Percentiles rank a stretch among this genome's conserved stretches.
These are phyloP conservation scores for Drosophila paramelanica DNA, from an alignment of 2,888 invertebrate species.

Conservation along the genomic window DNA sequence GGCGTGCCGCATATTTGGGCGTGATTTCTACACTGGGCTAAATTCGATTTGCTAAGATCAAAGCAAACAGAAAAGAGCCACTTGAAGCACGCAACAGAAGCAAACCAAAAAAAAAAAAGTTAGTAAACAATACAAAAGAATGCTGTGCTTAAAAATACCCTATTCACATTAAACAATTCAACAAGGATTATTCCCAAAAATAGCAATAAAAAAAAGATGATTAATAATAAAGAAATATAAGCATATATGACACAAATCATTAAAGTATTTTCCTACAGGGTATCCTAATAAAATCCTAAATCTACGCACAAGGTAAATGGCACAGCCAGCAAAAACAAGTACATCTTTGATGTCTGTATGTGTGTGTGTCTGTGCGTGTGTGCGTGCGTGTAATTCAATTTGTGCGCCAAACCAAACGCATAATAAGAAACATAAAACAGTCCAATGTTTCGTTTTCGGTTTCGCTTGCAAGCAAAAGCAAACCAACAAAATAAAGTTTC, in stretches of 20 bases:
- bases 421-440: slow-evolving; percentile 54
- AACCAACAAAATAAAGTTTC: slow-evolving; percentile 20
- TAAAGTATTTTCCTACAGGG: slow-evolving; percentile 9
- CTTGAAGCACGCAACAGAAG: slow-evolving; percentile 18
- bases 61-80: slow-evolving; percentile 43
- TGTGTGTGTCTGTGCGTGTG: slow-evolving; percentile 22
- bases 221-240: too few species aligned
- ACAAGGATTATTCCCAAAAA: too few species aligned
- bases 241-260: too few species aligned
- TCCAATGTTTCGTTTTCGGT: slow-evolving; percentile 40
- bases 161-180: background rate
- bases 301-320: slow-evolving; percentile 61
- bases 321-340: slow-evolving; percentile 25
- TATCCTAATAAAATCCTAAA: slow-evolving; percentile 24
- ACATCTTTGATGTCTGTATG: slow-evolving; percentile 7
- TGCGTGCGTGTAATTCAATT: slow-evolving; percentile 68
- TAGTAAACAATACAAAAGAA: background rate
- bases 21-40: slow-evolving; percentile 45
- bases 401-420: slow-evolving; percentile 63
- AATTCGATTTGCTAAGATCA: slow-evolving; percentile 78
- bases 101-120: slow-evolving; percentile 26
- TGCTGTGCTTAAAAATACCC: slow-evolving; percentile 23
- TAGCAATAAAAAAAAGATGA: too few species aligned
- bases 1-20: slow-evolving; percentile 14
- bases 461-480: slow-evolving; percentile 21